Evolutionary conservation across 2,888 invertebrate genomes (phyloP).

Genomic region (Piscicola geometra): DNA sequence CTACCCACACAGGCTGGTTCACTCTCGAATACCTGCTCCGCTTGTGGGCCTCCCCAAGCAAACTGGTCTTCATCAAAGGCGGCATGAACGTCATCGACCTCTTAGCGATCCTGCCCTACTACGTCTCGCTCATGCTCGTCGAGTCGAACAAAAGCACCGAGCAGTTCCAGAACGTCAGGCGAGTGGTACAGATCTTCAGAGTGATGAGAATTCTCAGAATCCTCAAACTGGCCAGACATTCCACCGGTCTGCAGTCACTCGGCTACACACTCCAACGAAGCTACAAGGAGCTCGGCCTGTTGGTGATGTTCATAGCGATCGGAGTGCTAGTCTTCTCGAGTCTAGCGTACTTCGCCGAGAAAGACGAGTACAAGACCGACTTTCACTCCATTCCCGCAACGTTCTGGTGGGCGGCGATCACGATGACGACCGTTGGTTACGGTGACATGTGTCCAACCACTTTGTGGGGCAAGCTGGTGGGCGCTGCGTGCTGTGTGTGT

Average conservation of each 20-base stretch:
- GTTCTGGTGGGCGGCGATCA: conserved; percentile 99
- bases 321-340: conserved; percentile 97
- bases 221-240: conserved; percentile 74
- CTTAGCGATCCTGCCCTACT: conserved; percentile 96
- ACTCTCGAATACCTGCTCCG: conserved; percentile 93
- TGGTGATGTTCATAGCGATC: conserved; percentile 98
- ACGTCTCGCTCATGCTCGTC: conserved; percentile 90
- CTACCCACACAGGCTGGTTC: conserved; percentile 68
- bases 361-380: conserved; percentile 90
- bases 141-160: conserved; percentile 77
- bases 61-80: conserved; percentile 99
- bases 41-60: conserved; percentile 96
- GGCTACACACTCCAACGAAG: conserved; percentile 96
- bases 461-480: conserved; percentile 96
- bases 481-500: conserved; percentile 99
- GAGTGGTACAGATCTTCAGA: conserved; percentile 97
- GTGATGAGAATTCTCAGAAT: conserved; percentile 61
- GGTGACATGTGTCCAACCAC: conserved; percentile 97
- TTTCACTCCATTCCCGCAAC: conserved; percentile 98
- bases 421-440: conserved; percentile 73
- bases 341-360: conserved; percentile 97
- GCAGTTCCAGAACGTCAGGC: conserved; percentile 77
- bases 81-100: conserved; percentile 97
- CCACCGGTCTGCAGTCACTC: conserved; percentile 93
- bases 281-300: conserved; percentile 91